Evolutionary conservation across 2,113 vertebrate species (phyloP), one percentile per base, ranked within the genome.

Genomic region (Scalopus aquaticus): DNA sequence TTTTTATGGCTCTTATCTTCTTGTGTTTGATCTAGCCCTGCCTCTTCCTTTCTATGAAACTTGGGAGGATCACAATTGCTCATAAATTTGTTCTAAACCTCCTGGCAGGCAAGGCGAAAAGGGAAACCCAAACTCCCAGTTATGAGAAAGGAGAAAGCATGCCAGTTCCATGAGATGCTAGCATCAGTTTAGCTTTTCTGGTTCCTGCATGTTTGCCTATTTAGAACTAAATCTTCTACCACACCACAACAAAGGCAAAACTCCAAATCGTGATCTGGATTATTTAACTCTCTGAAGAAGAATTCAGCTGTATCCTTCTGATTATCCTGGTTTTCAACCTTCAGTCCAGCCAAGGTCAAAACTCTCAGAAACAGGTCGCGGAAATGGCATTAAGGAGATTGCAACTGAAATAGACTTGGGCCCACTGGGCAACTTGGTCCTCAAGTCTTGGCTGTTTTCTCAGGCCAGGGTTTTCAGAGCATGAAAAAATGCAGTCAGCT

Each of bases 401-500:
- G 56, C 20, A 37, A 9, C 6, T 35, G 37, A 51, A 87, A 81
- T 20, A 69, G 67, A 70, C 44, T 13, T 58, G 37, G 30, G 39
- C n/a, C 37, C 6, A 20, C 69, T 17, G 30, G 54, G 87, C 11
- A 78, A 7, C 88, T 84, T n/a, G 20, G 26, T 81, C 39, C 58
- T 69, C 58, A 6, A 20, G 44, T 89, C 8, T 64, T 67, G 83
- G 32, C 54, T 93, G 44, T 91, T 79, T 76, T 10, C 77, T 73
- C 69, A 35, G 62, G 37, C 42, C 79, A 92, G 54, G 19, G 4
- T 94, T 97, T 97, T 94, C 24, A 70, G 81, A 92, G 74, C 54
- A 94, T 89, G 76, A 88, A 95, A 91, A 96, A 94, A 94, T 51
- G 60, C 22, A 83, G 51, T 62, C 80, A 17, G 65, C 32, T 85